Conservation (phyloP, 2,888 invertebrate genomes). For the Agrochola lota region DNA sequence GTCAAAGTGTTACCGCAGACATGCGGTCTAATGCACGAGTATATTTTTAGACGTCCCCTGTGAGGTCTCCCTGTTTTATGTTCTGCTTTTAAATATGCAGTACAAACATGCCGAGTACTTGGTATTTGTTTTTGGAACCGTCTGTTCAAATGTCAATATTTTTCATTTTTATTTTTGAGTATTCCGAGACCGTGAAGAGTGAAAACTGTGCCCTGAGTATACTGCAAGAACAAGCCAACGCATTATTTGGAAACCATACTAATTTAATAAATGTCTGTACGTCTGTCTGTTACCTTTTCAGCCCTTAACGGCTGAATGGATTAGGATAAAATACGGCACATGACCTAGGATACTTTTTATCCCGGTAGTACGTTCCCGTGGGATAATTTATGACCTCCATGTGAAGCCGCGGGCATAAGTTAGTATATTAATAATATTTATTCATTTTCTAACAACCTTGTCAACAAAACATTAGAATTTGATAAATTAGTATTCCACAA, state of each 20-base stretch:
- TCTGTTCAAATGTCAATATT: background rate
- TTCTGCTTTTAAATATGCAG: constrained; percentile 18
- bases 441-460: background rate
- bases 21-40: background rate
- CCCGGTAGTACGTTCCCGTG: background rate
- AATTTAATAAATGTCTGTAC: no score
- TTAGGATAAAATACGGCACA: background rate
- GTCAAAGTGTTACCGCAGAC: background rate
- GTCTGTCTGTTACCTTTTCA: background rate
- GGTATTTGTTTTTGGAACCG: background rate
- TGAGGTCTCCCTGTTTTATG: background rate
- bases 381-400: no score
- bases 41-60: constrained; percentile 26
- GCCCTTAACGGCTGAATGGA: no score
- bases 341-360: background rate
- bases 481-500: constrained; percentile 39
- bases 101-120: background rate
- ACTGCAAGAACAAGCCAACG: background rate
- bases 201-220: background rate
- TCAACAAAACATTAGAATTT: constrained; percentile 33
- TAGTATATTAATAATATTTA: background rate
- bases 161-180: background rate
- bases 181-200: background rate
- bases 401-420: background rate
- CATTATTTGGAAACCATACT: background rate